Percentiles rank a stretch among this genome's conserved stretches.
These are phyloP conservation scores for Yasuhikotakia modesta DNA, from an alignment of 2,797 vertebrate genomes.

Conservation along the genomic window DNA sequence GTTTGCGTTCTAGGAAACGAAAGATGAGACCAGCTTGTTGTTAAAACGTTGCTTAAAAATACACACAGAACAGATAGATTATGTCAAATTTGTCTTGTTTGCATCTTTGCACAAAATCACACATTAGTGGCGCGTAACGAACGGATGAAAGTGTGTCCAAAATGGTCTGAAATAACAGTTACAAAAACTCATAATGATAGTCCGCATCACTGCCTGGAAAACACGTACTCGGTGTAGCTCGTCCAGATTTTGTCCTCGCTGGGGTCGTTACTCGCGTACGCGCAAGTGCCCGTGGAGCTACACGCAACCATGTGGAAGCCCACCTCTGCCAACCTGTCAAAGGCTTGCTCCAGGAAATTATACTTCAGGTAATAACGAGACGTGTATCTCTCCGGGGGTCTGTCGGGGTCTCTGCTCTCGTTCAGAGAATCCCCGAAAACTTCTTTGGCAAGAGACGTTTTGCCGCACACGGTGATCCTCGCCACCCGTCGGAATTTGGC, in stretches of 20 bases:
- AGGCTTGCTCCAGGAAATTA: conserved; percentile 93
- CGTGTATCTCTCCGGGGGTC: conserved; percentile 87
- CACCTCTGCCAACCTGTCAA: conserved; percentile 85
- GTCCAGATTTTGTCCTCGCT: conserved; percentile 94
- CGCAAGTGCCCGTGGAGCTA: conserved; percentile 90
- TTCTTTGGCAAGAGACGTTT: conserved; percentile 88
- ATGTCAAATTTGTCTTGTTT: not conserved
- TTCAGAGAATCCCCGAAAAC: conserved; percentile 93
- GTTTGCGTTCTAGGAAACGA: not conserved
- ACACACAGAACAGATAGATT: not conserved
- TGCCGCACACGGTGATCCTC: conserved; percentile 88
- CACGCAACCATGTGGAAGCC: conserved; percentile 93
- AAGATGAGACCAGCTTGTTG: not conserved
- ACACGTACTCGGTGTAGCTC: conserved; percentile 95
- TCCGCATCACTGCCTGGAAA: conserved; percentile 76
- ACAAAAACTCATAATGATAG: not conserved
- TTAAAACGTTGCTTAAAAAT: conserved; percentile 15
- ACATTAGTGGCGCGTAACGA: conserved; percentile 16
- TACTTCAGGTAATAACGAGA: conserved; percentile 92
- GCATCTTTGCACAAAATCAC: not conserved
- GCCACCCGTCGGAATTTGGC: conserved; percentile 91
- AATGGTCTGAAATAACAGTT: not conserved
- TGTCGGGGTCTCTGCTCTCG: conserved; percentile 90
- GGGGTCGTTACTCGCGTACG: conserved; percentile 83
- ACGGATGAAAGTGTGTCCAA: not conserved